Percentiles rank a stretch among this genome's conserved stretches.
These are phyloP conservation scores for Riparia riparia DNA, from an alignment of 2,113 vertebrate genomes.

Conservation along the genomic window DNA sequence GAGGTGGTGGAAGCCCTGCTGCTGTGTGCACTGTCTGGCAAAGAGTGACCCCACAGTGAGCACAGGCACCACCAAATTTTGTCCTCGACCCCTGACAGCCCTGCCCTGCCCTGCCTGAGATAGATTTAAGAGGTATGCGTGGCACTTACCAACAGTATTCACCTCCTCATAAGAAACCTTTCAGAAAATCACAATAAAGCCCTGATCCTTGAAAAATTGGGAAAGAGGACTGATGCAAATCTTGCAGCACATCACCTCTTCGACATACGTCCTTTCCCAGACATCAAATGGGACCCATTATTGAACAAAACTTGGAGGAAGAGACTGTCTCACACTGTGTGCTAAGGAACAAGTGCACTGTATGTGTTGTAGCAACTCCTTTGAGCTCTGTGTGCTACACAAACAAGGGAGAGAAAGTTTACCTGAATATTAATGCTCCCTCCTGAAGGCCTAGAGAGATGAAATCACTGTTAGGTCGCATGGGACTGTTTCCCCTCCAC, in stretches of 20 bases:
- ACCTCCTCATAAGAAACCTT: neutral
- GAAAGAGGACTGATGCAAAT: neutral
- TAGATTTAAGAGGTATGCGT: neutral
- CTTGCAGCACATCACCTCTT: neutral
- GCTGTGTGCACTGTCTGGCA: no score
- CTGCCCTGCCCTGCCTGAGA: neutral
- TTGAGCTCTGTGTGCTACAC: neutral
- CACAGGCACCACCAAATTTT: fast-evolving
- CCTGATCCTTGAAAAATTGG: fast-evolving
- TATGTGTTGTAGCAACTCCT: neutral
- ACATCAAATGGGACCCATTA: neutral
- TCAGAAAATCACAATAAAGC: neutral
- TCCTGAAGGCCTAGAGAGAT: slow-evolving; percentile 92
- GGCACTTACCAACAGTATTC: neutral
- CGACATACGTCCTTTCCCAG: neutral
- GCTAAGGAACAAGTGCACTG: neutral
- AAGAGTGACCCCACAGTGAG: neutral
- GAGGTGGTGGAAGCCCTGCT: neutral
- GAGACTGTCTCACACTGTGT: neutral
- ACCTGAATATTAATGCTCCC: slow-evolving; percentile 92
- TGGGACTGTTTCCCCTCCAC: slow-evolving; percentile 91
- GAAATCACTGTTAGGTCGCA: slow-evolving; percentile 91
- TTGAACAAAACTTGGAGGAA: neutral
- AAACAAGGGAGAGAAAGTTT: neutral
- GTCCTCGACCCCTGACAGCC: fast-evolving